Conservation (phyloP, 2,113 vertebrate species). For the Boleophthalmus pectinirostris region DNA sequence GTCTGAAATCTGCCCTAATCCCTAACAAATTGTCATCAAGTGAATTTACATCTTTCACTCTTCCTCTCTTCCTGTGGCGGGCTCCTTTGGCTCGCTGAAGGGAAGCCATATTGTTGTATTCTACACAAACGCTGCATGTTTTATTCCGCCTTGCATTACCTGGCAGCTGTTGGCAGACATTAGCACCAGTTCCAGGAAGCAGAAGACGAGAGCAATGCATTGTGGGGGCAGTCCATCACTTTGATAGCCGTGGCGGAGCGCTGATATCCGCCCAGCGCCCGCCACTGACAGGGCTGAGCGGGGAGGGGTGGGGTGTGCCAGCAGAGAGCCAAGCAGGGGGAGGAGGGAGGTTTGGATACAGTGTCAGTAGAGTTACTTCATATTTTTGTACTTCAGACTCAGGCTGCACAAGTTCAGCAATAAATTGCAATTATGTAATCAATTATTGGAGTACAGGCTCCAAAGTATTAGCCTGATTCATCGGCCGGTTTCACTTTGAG, state of each 20-base stretch:
- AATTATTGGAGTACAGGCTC: too few species aligned
- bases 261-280: background rate
- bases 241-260: background rate
- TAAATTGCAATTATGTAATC: too few species aligned
- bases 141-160: conserved; percentile 12
- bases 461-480: too few species aligned
- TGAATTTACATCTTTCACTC: too few species aligned
- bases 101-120: conserved; percentile 31
- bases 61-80: too few species aligned
- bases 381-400: too few species aligned
- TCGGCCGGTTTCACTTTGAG: too few species aligned
- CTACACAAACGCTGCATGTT: background rate
- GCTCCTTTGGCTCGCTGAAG: conserved; percentile 9
- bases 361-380: too few species aligned
- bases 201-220: conserved; percentile 7
- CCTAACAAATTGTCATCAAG: too few species aligned
- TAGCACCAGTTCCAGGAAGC: conserved; percentile 11
- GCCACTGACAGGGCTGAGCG: background rate
- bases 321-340: background rate
- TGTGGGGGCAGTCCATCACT: conserved; percentile 13
- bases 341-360: too few species aligned
- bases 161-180: conserved; percentile 12
- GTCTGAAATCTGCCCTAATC: too few species aligned
- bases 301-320: background rate
- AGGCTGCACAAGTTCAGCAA: too few species aligned